Evolutionary conservation across 2,888 invertebrate genomes (phyloP).

Genomic region (Entomobrya multifasciata): DNA sequence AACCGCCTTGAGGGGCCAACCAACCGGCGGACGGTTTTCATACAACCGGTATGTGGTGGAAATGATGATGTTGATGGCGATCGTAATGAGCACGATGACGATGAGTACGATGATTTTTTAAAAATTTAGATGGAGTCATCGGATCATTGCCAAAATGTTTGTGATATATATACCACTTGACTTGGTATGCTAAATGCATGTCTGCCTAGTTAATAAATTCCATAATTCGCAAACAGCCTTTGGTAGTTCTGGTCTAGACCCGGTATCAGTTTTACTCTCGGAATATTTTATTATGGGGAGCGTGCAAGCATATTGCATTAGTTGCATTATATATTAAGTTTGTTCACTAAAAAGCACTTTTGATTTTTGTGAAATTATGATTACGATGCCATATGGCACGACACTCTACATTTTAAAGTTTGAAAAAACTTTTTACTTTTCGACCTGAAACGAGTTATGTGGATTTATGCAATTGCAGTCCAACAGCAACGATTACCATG

Average conservation of each 20-base stretch:
- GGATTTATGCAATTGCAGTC: neutral
- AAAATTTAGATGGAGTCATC: slow-evolving; percentile 30
- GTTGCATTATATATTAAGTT: neutral
- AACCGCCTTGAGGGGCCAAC: slow-evolving; percentile 22
- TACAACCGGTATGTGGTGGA: neutral
- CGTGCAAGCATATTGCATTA: slow-evolving; percentile 30
- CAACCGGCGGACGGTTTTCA: slow-evolving; percentile 20
- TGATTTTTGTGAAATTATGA: slow-evolving; percentile 36
- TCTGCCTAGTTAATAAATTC: slow-evolving; percentile 10
- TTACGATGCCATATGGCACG: slow-evolving; percentile 42
- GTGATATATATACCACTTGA: slow-evolving; percentile 3
- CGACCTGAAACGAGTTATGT: neutral
- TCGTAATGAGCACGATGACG: neutral
- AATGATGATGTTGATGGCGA: too few species aligned
- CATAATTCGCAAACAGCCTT: slow-evolving; percentile 7
- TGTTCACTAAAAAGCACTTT: neutral
- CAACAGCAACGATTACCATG: neutral
- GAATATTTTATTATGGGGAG: slow-evolving; percentile 21
- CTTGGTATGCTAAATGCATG: slow-evolving; percentile 1
- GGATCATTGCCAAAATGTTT: slow-evolving; percentile 39
- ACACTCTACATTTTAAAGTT: neutral
- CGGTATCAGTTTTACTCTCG: neutral
- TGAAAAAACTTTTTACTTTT: neutral
- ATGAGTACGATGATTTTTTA: slow-evolving; percentile 13
- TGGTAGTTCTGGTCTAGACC: too few species aligned